phyloP scores from a whole-genome alignment of 2,888 invertebrate species.

The Eupithecia inturbata region DNA sequence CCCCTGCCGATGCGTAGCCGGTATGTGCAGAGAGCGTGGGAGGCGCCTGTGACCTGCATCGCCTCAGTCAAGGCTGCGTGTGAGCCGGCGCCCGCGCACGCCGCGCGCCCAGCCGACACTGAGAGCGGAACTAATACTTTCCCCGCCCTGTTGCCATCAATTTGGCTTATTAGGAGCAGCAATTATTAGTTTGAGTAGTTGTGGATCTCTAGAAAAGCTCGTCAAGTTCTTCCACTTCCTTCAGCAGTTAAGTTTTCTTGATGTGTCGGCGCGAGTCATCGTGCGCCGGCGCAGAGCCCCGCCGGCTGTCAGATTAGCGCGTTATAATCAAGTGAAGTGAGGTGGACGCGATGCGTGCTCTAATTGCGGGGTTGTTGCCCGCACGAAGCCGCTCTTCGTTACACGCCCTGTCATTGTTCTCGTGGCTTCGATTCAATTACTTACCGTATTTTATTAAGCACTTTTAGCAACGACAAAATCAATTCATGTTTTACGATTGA shows the following conservation, averaged over 20 bases:
- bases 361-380: constrained; percentile 40
- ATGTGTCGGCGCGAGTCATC: background rate
- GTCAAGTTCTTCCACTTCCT: background rate
- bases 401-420: constrained; percentile 15
- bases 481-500: background rate
- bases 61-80: constrained; percentile 9
- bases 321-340: constrained; percentile 16
- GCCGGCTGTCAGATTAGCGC: constrained; percentile 20
- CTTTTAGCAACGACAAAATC: background rate
- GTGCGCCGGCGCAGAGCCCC: background rate
- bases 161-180: background rate
- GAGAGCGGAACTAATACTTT: constrained; percentile 67
- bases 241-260: background rate
- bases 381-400: constrained; percentile 8
- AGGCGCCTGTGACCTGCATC: constrained; percentile 2
- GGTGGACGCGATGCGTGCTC: constrained; percentile 29
- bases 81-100: constrained; percentile 20
- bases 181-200: background rate
- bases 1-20: background rate
- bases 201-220: background rate
- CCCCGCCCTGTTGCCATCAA: constrained; percentile 45
- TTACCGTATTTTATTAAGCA: background rate
- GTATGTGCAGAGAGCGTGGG: background rate
- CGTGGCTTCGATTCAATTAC: background rate
- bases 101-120: constrained; percentile 44